Conservation (phyloP, 2,113 vertebrate genomes). For the Vanacampus margaritifer region DNA sequence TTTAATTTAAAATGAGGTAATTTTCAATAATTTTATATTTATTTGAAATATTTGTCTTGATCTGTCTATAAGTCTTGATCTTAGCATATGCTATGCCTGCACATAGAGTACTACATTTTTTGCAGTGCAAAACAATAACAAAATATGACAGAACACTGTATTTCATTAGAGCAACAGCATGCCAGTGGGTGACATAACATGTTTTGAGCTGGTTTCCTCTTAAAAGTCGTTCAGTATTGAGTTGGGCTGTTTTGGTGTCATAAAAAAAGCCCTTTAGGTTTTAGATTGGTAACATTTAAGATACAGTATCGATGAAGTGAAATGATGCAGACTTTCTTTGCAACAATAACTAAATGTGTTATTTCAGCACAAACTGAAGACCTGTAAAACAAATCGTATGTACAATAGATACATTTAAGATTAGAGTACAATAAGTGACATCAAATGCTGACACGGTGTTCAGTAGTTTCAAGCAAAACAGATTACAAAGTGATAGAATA, state of each 20-base stretch:
- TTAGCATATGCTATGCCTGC: neutral
- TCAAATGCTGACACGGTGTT: conserved; percentile 36
- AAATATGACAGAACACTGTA: conserved; percentile 40
- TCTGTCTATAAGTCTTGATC: no score
- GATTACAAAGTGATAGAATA: conserved; percentile 26
- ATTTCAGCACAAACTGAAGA: conserved; percentile 24
- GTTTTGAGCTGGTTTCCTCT: conserved; percentile 50
- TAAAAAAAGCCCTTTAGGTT: conserved; percentile 49
- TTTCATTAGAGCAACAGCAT: conserved; percentile 64
- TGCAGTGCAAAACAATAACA: neutral
- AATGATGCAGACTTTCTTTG: conserved; percentile 31
- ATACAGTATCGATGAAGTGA: conserved; percentile 35
- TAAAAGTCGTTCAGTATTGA: conserved; percentile 29
- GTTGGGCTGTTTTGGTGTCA: conserved; percentile 32
- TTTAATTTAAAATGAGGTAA: neutral
- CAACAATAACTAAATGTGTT: conserved; percentile 41
- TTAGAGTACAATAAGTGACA: conserved; percentile 53
- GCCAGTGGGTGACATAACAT: conserved; percentile 47
- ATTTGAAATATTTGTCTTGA: neutral
- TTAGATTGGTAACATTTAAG: conserved; percentile 39
- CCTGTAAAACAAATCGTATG: conserved; percentile 39
- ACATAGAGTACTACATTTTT: conserved; percentile 1
- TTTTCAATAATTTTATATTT: neutral
- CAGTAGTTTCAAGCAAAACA: conserved; percentile 22
- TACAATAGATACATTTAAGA: conserved; percentile 47